Percentiles rank a stretch among this genome's conserved stretches.
Evolutionary conservation across 1,140 invertebrate species (phyloP).

Genomic region (Euwallacea similis): DNA sequence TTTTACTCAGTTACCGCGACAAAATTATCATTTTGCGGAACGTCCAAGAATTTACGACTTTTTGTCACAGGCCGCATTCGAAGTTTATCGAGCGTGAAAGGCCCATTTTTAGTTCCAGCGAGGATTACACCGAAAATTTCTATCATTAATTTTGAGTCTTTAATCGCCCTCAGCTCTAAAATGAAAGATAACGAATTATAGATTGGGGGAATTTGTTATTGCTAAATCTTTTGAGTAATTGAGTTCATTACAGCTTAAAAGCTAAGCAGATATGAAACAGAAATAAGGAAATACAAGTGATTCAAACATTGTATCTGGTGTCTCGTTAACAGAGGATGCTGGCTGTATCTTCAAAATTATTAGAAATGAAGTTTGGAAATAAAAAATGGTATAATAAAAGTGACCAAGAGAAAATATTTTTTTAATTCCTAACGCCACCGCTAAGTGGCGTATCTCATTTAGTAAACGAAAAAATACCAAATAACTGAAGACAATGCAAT

Average conservation of each 20-base stretch:
- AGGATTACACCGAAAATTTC: slow-evolving; percentile 15
- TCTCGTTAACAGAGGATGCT: too few relatives aligned
- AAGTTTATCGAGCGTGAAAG: slow-evolving; percentile 25
- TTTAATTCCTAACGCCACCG: neutral
- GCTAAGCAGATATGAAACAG: too few relatives aligned
- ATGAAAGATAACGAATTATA: slow-evolving; percentile 16
- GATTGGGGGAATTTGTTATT: neutral
- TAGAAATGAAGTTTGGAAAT: too few relatives aligned
- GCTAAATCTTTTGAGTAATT: too few relatives aligned
- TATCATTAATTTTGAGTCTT: slow-evolving; percentile 16
- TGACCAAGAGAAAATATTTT: neutral
- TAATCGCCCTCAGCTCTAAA: slow-evolving; percentile 8
- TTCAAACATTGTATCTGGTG: too few relatives aligned
- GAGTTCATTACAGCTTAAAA: too few relatives aligned
- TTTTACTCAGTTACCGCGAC: slow-evolving; percentile 16
- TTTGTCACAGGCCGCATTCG: slow-evolving; percentile 20
- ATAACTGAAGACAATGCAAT: neutral
- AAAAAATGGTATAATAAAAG: too few relatives aligned
- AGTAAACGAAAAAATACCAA: neutral
- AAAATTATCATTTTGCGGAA: slow-evolving; percentile 19
- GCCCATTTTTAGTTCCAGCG: slow-evolving; percentile 16
- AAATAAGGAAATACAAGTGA: neutral
- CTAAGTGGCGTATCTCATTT: neutral
- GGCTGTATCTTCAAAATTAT: too few relatives aligned
- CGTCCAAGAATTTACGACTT: slow-evolving; percentile 18